Base-by-base conservation (phyloP, 2,113 vertebrate species). In the Rhinichthys klamathensis region DNA sequence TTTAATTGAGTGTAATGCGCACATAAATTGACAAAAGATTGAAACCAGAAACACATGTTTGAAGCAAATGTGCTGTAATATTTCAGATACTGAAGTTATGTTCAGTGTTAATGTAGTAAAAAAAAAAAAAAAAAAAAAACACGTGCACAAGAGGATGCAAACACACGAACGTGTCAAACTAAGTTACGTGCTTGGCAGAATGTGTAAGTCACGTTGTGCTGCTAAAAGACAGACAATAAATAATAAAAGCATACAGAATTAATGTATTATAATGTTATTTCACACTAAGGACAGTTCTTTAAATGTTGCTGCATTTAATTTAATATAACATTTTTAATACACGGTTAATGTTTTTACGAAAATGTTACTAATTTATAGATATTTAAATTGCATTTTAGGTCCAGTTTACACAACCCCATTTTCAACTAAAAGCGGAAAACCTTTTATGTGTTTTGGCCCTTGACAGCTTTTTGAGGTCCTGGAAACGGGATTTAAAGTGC, bases 1-100 rank as follows among this genome's bases (percentile, higher is more conserved):
- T 88, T 79, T 73, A 87, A 82, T 65, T 46, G 58, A 73, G 25
- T 70, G 61, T 49, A 69, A 80, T 70, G 35, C 5, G 38, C 27
- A 38, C 0, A 16, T 44, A 87, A 75, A 75, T 32, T 35, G 61
- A 51, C 54, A 21, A 60, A 83, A 54, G n/a, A 72, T 51, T 25
- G 32, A 44, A n/a, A 65, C 41, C n/a, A 76, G 76, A 18, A 27
- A 46, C 13, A 15, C 32, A 60, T 12, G 7, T 78, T 73, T 80
- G 16, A 80, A 44, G 38, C 32, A 77, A 85, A 79, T 73, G 78
- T 21, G 38, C 27, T 27, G 15, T 78, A 27, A 56, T 60, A 70
- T 60, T 80, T 60, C 35, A 44, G 8, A 85, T 41, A 79, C 13
- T 38, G 63, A 72, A 32, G 13, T 75, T 72, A 78, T 4, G 65